phyloP scores from a whole-genome alignment of 2,797 vertebrate species.

The Sebastes wilsoni region DNA sequence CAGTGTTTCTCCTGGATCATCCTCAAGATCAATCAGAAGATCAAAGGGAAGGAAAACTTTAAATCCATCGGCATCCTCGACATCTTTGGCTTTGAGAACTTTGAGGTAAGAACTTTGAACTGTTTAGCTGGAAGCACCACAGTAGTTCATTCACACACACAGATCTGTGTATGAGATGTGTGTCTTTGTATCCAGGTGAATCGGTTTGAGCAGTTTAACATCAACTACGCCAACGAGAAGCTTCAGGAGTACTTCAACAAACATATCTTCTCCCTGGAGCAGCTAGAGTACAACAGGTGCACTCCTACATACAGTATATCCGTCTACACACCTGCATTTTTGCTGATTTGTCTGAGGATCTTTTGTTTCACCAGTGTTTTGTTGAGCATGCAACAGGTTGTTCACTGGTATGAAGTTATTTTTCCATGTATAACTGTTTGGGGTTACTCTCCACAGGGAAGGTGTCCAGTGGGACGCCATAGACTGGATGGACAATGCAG shows the following conservation, averaged over 20 bases:
- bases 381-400: neutral
- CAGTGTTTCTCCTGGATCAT: slow-evolving; percentile 97
- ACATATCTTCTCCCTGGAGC: slow-evolving; percentile 91
- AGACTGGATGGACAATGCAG: slow-evolving; percentile 96
- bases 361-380: neutral
- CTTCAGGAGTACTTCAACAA: slow-evolving; percentile 85
- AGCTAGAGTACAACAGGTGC: slow-evolving; percentile 93
- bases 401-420: rapidly evolving
- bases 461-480: slow-evolving; percentile 93
- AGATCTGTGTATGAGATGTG: neutral
- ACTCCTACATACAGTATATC: neutral
- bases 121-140: too few relatives aligned
- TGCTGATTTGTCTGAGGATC: neutral
- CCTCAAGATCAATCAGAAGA: slow-evolving; percentile 90
- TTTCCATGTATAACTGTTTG: neutral
- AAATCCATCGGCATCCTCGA: slow-evolving; percentile 95
- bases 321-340: rapidly evolving
- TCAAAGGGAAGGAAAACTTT: slow-evolving; percentile 94
- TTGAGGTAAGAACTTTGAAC: slow-evolving; percentile 82
- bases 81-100: slow-evolving; percentile 96
- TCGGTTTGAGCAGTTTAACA: slow-evolving; percentile 84
- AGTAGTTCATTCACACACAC: neutral
- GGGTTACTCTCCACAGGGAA: slow-evolving; percentile 77
- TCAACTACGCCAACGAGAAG: slow-evolving; percentile 84
- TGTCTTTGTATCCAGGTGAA: slow-evolving; percentile 70